Conservation (phyloP, 2,888 invertebrate genomes). For the Tupiocoris notatus region DNA sequence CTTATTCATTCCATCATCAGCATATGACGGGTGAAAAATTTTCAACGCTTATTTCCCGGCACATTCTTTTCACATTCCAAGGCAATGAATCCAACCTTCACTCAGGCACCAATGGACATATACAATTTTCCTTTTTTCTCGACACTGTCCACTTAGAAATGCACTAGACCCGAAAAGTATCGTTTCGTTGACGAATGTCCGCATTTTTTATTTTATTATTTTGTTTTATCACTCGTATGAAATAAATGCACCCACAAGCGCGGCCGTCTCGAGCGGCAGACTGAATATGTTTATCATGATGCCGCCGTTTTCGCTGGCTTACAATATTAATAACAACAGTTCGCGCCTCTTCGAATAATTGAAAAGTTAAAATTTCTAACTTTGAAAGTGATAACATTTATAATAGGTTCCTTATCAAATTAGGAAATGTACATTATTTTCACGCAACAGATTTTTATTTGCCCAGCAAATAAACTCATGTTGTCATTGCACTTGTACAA, state of each 20-base stretch:
- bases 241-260: slow-evolving; percentile 39
- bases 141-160: slow-evolving; percentile 27
- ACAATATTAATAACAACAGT: slow-evolving; percentile 30
- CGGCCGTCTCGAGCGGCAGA: slow-evolving; percentile 1
- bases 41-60: slow-evolving; percentile 14
- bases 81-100: slow-evolving; percentile 43
- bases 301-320: neutral
- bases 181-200: slow-evolving; percentile 16
- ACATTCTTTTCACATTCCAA: slow-evolving; percentile 46
- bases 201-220: slow-evolving; percentile 29
- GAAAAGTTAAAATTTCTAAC: slow-evolving; percentile 9
- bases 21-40: slow-evolving; percentile 41
- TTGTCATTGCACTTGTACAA: slow-evolving; percentile 36
- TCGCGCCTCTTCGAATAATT: slow-evolving; percentile 9
- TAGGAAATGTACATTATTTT: slow-evolving; percentile 30
- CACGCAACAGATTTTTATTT: slow-evolving; percentile 37
- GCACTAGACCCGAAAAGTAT: slow-evolving; percentile 25
- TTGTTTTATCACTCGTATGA: slow-evolving; percentile 20
- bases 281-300: slow-evolving; percentile 38
- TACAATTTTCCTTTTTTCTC: neutral
- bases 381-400: slow-evolving; percentile 14
- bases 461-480: slow-evolving; percentile 45
- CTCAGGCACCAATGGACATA: slow-evolving; percentile 47
- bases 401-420: slow-evolving; percentile 27
- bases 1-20: slow-evolving; percentile 41